Evolutionary conservation across 2,888 invertebrate species (phyloP), one percentile per base, ranked within the genome.

Genomic region (Asteroscopus sphinx): DNA sequence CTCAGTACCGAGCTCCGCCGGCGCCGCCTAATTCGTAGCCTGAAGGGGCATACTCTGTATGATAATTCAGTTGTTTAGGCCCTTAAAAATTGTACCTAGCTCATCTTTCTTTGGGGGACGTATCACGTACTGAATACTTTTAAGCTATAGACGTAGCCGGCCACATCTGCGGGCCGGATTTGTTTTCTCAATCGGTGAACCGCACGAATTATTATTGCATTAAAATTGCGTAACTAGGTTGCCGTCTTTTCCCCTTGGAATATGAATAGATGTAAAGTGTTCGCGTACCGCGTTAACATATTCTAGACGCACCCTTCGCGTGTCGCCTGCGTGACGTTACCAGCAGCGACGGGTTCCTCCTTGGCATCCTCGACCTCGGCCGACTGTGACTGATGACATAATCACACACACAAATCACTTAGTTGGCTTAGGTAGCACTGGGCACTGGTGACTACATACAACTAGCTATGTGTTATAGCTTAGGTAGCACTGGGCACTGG

Each of bases 281-380:
- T 40, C 5, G 25, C 40, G 26, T 33, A 13, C 25, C 26, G 37
- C 33, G 12, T 8, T 55, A 21, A 63, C 41, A 35, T 49, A 62
- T 62, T 48, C 65, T 48, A 56, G 12, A 33, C 56, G 57, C 61
- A 44, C 33, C 32, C n/a, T n/a, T n/a, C n/a, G n/a, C n/a, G n/a
- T 1, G 33, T 25, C 15, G 35, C 13, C 35, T 15, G 35, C 3
- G n/a, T 13, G 40, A 21, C 33, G 15, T 40, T 21, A 41, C 49
- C 30, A 13, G 9, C 30, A 5, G 3, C 17, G 51, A 42, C 58
- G 60, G 58, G 60, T 49, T 30, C 40, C 49, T 36, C 36, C 16
- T 36, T 36, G 36, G 17, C 16, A 11, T 8, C 1, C 28, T 11
- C 28, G 30, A 30, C 30, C 30, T 30, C n/a, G n/a, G 1, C 30